Percentiles rank a stretch among this genome's conserved stretches.
Conservation (phyloP, 1,140 invertebrate species). For the Phocides pigmalion region DNA sequence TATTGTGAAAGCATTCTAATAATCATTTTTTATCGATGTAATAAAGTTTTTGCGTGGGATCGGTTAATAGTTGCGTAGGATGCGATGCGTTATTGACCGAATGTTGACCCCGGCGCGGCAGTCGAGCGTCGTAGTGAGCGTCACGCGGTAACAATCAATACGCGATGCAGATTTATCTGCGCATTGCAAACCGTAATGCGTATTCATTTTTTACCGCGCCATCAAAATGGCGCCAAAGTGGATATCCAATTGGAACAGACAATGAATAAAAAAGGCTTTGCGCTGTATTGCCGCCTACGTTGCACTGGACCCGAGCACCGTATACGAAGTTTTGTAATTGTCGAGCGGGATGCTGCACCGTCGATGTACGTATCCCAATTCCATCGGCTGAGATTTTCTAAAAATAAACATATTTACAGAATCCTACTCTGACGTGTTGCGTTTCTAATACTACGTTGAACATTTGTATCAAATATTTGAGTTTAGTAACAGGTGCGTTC, state of each 20-base stretch:
- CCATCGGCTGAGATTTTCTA: constrained; percentile 25
- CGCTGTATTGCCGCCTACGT: constrained; percentile 3
- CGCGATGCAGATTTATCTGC: constrained; percentile 23
- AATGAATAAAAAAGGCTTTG: background rate
- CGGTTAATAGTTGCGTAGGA: background rate
- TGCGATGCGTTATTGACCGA: constrained; percentile 54
- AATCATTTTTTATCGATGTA: background rate
- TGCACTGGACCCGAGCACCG: background rate
- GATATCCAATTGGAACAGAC: background rate
- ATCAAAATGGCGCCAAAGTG: constrained; percentile 14
- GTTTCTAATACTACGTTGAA: constrained; percentile 4
- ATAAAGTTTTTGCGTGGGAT: background rate
- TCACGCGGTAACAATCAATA: constrained; percentile 36
- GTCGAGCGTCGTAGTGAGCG: constrained; percentile 15
- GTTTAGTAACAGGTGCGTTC: background rate
- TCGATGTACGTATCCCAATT: constrained; percentile 1
- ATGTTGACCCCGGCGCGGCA: constrained; percentile 51
- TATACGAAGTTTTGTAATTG: background rate
- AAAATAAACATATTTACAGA: constrained; percentile 29
- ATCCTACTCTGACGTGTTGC: constrained; percentile 9
- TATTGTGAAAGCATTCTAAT: constrained; percentile 27
- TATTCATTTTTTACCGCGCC: background rate
- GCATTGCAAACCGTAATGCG: constrained; percentile 18
- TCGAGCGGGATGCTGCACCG: background rate
- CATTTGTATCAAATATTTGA: background rate